Evolutionary conservation across 1,140 invertebrate genomes (phyloP).

Genomic region (Drosophila sp.): DNA sequence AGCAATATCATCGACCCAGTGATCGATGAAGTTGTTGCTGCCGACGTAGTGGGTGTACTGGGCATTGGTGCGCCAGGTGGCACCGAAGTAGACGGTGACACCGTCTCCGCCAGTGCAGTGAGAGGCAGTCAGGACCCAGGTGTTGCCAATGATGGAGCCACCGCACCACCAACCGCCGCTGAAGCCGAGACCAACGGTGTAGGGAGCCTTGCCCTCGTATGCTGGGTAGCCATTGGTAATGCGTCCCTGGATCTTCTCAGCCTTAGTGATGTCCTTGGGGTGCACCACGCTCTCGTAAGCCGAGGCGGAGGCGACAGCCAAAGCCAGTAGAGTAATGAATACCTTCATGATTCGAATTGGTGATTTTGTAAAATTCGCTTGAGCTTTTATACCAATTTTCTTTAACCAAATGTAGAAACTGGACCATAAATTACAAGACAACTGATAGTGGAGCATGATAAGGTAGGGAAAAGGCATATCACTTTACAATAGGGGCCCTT

Average conservation of each 20-base stretch:
- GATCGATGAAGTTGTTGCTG: conserved; percentile 30
- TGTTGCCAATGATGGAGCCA: conserved; percentile 84
- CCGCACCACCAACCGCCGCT: conserved; percentile 84
- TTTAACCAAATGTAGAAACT: not conserved
- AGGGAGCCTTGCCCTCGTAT: conserved; percentile 83
- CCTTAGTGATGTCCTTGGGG: conserved; percentile 34
- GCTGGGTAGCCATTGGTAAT: conserved; percentile 62
- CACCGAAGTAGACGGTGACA: conserved; percentile 50
- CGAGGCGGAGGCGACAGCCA: conserved; percentile 37
- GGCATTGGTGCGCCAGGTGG: conserved; percentile 42
- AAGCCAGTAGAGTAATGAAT: conserved; percentile 42
- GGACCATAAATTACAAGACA: not conserved
- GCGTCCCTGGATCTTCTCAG: conserved; percentile 39
- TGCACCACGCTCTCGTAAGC: conserved; percentile 28
- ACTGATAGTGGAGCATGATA: not conserved
- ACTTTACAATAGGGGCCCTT: too few relatives aligned
- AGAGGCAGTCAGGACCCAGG: conserved; percentile 85
- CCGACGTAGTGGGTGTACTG: conserved; percentile 41
- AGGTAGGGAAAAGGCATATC: not conserved
- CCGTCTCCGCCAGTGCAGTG: conserved; percentile 83
- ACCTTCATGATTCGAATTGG: conserved; percentile 10
- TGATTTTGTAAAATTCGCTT: not conserved
- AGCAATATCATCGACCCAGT: conserved; percentile 44
- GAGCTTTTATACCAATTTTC: not conserved
- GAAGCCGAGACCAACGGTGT: conserved; percentile 83